Conservation (phyloP, 2,113 vertebrate genomes). For the Phasianus colchicus region DNA sequence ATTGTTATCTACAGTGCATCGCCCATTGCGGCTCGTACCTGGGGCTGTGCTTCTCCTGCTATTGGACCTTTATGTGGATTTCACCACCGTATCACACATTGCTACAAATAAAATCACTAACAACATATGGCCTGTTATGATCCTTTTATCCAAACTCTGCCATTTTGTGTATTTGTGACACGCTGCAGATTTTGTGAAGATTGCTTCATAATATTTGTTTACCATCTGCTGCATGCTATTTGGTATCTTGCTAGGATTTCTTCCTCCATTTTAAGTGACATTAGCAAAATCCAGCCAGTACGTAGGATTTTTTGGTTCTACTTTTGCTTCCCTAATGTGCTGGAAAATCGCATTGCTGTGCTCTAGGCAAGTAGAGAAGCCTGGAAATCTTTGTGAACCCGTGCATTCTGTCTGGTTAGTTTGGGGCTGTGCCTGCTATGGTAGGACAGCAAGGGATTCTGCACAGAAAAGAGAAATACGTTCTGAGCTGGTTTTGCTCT, state of each 20-base stretch:
- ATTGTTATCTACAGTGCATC: constrained; percentile 10
- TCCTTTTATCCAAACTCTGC: constrained; percentile 73
- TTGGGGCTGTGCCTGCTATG: constrained; percentile 18
- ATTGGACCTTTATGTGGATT: constrained; percentile 59
- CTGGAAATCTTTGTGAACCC: constrained; percentile 52
- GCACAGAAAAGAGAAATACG: neutral
- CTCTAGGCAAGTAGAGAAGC: constrained; percentile 70
- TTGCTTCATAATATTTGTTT: constrained; percentile 80
- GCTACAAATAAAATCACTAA: constrained; percentile 50
- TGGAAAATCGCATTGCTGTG: constrained; percentile 74
- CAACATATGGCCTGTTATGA: constrained; percentile 78
- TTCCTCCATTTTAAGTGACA: constrained; percentile 77
- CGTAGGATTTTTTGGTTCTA: constrained; percentile 68
- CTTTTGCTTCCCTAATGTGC: constrained; percentile 76
- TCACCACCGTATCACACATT: neutral
- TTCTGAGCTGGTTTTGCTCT: neutral
- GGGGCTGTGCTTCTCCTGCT: constrained; percentile 41
- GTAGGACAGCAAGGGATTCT: constrained; percentile 44
- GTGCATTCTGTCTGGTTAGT: neutral
- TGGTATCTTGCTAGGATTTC: constrained; percentile 74
- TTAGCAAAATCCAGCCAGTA: constrained; percentile 76
- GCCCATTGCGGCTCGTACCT: constrained; percentile 33
- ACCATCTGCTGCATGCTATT: constrained; percentile 80
- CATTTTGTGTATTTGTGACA: constrained; percentile 72
- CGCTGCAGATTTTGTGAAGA: constrained; percentile 76